A percentile compares a stretch with the other conserved stretches of the same genome.
These are phyloP conservation scores for Sinopyrophorus schimmeli DNA, from an alignment of 2,888 invertebrate species.

Conservation along the genomic window DNA sequence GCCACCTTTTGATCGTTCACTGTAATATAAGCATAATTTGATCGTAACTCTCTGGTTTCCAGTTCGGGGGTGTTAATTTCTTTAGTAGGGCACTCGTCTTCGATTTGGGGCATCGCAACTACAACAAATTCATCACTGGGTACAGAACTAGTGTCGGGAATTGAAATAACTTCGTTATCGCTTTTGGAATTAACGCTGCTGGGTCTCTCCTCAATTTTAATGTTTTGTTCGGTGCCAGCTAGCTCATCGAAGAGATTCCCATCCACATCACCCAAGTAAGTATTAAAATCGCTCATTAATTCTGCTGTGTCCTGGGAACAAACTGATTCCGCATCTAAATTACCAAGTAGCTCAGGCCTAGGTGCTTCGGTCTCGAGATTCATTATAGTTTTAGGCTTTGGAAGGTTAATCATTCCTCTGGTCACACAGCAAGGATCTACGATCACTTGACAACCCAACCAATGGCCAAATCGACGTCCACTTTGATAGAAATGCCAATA, in stretches of 20 bases:
- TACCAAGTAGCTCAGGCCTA: too few relatives aligned
- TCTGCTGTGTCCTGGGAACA: too few relatives aligned
- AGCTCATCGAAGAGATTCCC: too few relatives aligned
- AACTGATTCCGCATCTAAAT: too few relatives aligned
- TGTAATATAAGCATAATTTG: conserved; percentile 45
- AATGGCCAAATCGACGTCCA: conserved; percentile 53
- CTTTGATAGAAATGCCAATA: conserved; percentile 56
- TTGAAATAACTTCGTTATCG: conserved; percentile 36
- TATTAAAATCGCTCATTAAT: too few relatives aligned
- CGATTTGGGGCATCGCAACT: conserved; percentile 16
- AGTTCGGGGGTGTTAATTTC: conserved; percentile 33
- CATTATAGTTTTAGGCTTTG: too few relatives aligned
- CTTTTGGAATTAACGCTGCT: too few relatives aligned
- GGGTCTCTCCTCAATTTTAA: too few relatives aligned
- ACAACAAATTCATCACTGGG: conserved; percentile 33
- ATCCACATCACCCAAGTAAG: too few relatives aligned
- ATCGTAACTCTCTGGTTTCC: conserved; percentile 1
- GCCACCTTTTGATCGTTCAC: conserved; percentile 48
- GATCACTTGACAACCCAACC: conserved; percentile 52
- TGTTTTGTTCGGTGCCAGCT: too few relatives aligned
- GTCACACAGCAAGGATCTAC: conserved; percentile 51
- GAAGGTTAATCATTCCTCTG: too few relatives aligned
- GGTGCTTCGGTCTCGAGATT: too few relatives aligned
- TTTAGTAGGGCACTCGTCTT: conserved; percentile 9
- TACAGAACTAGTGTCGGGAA: conserved; percentile 30